phyloP scores from a whole-genome alignment of 2,797 vertebrate genomes.

The Syngnathus acus region DNA sequence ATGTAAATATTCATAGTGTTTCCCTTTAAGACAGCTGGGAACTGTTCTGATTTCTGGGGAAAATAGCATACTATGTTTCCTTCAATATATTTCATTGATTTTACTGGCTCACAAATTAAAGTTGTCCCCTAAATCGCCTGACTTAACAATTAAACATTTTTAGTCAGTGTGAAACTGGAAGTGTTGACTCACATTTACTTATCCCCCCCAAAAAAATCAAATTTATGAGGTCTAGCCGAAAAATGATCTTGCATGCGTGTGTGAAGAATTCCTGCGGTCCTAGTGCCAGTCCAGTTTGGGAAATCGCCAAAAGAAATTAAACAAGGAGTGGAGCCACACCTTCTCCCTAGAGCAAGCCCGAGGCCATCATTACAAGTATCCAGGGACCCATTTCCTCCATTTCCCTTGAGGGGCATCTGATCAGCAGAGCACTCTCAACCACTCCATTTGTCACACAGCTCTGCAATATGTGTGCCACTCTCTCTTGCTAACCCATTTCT shows the following conservation, averaged over 20 bases:
- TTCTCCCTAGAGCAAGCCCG: constrained; percentile 28
- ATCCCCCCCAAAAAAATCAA: too few relatives aligned
- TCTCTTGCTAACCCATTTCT: constrained; percentile 53
- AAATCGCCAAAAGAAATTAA: constrained; percentile 33
- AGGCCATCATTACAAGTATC: constrained; percentile 18
- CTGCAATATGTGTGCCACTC: constrained; percentile 29
- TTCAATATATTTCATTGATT: too few relatives aligned
- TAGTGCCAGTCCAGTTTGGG: constrained; percentile 33
- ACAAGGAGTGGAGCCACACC: constrained; percentile 43
- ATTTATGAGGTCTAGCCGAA: background rate
- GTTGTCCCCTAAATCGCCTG: too few relatives aligned
- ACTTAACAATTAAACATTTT: too few relatives aligned
- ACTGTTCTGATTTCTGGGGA: too few relatives aligned
- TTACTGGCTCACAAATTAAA: too few relatives aligned
- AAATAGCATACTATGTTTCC: too few relatives aligned
- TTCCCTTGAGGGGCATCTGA: constrained; percentile 2
- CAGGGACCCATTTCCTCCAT: constrained; percentile 20
- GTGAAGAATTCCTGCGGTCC: constrained; percentile 39
- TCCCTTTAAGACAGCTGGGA: too few relatives aligned
- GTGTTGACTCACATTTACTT: too few relatives aligned
- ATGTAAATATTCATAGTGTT: too few relatives aligned
- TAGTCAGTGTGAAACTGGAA: too few relatives aligned
- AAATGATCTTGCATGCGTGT: background rate
- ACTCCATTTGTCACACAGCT: constrained; percentile 31
- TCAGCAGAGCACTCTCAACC: constrained; percentile 6